These are phyloP conservation scores for Agonopterix heracliana DNA, from an alignment of 2,888 invertebrate species.

Conservation along the genomic window DNA sequence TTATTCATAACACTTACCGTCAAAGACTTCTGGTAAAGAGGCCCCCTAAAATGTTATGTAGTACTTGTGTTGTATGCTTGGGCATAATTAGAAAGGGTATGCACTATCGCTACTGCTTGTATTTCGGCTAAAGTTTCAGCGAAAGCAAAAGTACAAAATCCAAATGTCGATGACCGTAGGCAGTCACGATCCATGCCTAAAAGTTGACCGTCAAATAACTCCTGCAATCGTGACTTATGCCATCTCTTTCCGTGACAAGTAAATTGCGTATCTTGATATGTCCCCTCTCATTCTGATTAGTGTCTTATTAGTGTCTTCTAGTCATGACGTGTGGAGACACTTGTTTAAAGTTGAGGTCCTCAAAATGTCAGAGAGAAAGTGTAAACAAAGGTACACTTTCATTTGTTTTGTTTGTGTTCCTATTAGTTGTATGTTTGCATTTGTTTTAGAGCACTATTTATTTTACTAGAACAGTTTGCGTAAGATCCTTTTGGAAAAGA, in stretches of 20 bases:
- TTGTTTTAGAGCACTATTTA: conserved; percentile 1
- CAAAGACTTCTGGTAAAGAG: no score
- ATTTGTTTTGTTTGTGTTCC: conserved; percentile 12
- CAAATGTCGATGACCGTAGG: conserved; percentile 40
- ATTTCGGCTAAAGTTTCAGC: conserved; percentile 31
- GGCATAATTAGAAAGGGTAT: no score
- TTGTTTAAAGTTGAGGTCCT: conserved; percentile 30
- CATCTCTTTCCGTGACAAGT: conserved; percentile 18
- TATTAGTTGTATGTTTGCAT: neutral
- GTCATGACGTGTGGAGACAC: conserved; percentile 29
- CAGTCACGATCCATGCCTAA: conserved; percentile 24
- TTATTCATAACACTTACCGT: no score
- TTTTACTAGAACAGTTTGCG: neutral
- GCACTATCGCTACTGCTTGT: no score
- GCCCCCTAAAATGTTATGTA: no score
- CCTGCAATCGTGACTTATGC: conserved; percentile 17
- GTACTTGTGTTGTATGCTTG: no score
- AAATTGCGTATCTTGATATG: conserved; percentile 1
- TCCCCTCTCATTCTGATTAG: conserved; percentile 15
- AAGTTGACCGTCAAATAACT: conserved; percentile 31
- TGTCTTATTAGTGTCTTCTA: conserved; percentile 17
- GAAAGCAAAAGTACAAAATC: conserved; percentile 48
- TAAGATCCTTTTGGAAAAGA: neutral
- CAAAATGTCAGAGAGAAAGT: conserved; percentile 51
- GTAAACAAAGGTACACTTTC: conserved; percentile 47